Evolutionary conservation across 1,140 invertebrate species (phyloP), one percentile per base, ranked within the genome.

Genomic region (Hypothenemus hampei): DNA sequence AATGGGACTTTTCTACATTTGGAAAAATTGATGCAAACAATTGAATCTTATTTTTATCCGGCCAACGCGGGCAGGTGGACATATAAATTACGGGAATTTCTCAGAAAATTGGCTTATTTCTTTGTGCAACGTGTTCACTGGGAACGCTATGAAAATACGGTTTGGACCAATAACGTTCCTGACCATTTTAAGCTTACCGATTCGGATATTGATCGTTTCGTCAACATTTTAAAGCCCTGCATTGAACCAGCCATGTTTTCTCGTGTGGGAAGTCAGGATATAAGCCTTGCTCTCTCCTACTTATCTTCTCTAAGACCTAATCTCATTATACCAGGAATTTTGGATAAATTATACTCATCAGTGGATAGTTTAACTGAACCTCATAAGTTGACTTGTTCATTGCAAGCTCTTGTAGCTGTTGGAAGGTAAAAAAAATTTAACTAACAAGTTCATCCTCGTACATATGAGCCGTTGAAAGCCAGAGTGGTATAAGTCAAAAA

Each of bases 11-110:
- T 91, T 65, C 78, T 80, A 29, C 82, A 93, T 69, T 73, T 96
- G 19, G 80, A 83, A 44, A 85, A 86, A 56, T 83, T 97, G 65
- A 83, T 96, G 60, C 85, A 84, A 61, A 83, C 87, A 0, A 72
- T 94, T 2, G 87, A 93, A 69, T 91, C 89, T 6, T 97, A 92
- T 73, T 84, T 87, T 64, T 88, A 97, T 75, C 89, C 90, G 43
- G 92, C 92, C 0, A 97, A 97, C 71, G 69, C 74, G 51, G 92
- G 93, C 37, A 51, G 62, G 66, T 95, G 91, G 89, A 78, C 83
- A 16, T 72, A 63, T 36, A 82, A 79, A 57, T 71, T 87, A 0
- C 77, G 77, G 40, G 78, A 84, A 29, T 66, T 88, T 4, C 66
- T 88, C 1, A 72, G 74, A 29, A 82, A 82, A 63, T 69, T 89